phyloP scores from a whole-genome alignment of 2,888 invertebrate genomes.

The Lacanobia wlatinum region DNA sequence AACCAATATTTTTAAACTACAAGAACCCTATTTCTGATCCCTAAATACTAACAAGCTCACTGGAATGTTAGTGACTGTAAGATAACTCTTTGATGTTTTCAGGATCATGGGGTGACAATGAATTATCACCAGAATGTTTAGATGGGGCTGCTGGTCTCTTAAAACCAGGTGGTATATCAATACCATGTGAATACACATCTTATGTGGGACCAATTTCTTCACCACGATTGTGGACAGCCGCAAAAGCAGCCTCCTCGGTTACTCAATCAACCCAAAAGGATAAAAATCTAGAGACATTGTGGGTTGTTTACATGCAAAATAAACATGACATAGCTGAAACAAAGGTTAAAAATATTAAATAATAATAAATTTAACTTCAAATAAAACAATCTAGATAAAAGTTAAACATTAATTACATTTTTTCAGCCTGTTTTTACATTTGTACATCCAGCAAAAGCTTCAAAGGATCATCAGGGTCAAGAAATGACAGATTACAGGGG shows the following conservation, averaged over 20 bases:
- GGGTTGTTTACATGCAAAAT: constrained; percentile 98
- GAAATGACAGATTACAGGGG: constrained; percentile 92
- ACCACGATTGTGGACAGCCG: constrained; percentile 95
- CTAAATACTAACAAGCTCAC: neutral
- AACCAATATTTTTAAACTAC: neutral
- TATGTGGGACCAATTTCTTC: constrained; percentile 98
- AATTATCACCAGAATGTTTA: constrained; percentile 99
- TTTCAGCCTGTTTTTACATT: constrained; percentile 95
- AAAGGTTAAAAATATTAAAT: constrained; percentile 79
- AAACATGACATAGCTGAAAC: constrained; percentile 94
- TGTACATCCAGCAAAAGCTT: constrained; percentile 96
- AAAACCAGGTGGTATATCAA: constrained; percentile 96
- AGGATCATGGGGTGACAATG: constrained; percentile 99
- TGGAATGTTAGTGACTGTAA: neutral
- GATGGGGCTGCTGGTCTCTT: constrained; percentile 97
- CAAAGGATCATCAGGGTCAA: constrained; percentile 92
- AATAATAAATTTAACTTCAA: neutral
- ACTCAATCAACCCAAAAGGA: constrained; percentile 73
- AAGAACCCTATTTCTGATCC: neutral
- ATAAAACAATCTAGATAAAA: neutral
- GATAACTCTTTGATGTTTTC: constrained; percentile 38
- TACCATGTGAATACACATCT: constrained; percentile 96
- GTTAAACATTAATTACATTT: neutral
- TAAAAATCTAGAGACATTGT: constrained; percentile 94
- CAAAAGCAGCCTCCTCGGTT: constrained; percentile 80